phyloP scores from a whole-genome alignment of 2,113 vertebrate genomes.

The Gnathonemus echidnorhynchus region DNA sequence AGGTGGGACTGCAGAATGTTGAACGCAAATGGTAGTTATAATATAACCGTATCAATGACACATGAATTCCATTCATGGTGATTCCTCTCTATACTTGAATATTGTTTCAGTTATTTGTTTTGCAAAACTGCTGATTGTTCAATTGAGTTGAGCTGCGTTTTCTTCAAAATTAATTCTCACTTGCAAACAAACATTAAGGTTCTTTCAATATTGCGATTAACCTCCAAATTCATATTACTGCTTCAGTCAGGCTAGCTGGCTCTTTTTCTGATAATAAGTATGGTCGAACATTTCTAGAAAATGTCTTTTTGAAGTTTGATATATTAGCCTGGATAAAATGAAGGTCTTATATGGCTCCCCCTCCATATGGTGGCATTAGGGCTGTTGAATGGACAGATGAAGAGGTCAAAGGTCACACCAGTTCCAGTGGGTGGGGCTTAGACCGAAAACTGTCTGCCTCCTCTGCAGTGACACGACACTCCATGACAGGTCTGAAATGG shows the following conservation, averaged over 20 bases:
- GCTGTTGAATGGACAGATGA: background rate
- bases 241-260: background rate
- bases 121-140: slow-evolving; percentile 55
- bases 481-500: background rate
- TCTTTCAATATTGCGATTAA: background rate
- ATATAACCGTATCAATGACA: background rate
- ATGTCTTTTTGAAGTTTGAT: background rate
- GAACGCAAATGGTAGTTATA: background rate
- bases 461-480: background rate
- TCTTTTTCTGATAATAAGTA: background rate
- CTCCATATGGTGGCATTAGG: background rate
- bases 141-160: slow-evolving; percentile 60
- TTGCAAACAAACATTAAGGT: background rate
- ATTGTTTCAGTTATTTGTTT: slow-evolving; percentile 41
- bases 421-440: background rate
- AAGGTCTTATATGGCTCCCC: background rate
- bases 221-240: background rate
- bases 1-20: background rate
- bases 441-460: background rate
- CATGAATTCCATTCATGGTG: slow-evolving; percentile 20
- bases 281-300: background rate
- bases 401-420: background rate
- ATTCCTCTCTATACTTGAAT: slow-evolving; percentile 15
- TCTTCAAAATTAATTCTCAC: background rate
- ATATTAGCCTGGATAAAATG: background rate